These are phyloP conservation scores for Podarcis siculus DNA, from an alignment of 2,797 vertebrate species.

Conservation along the genomic window DNA sequence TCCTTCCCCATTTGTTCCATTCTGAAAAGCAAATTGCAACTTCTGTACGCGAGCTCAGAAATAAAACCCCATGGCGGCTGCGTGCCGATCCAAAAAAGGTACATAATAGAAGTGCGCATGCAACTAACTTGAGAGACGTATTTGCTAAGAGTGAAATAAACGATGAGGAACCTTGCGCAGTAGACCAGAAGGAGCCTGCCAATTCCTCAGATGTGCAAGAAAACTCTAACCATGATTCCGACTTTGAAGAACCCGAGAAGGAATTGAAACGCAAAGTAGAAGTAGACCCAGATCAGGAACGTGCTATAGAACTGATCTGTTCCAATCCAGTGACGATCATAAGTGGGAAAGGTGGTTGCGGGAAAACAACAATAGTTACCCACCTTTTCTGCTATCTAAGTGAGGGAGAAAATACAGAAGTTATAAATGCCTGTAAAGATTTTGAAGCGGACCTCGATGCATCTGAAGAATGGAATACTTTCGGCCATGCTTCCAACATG, in stretches of 20 bases:
- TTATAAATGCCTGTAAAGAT: constrained; percentile 74
- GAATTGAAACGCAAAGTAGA: constrained; percentile 28
- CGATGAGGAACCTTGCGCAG: not conserved
- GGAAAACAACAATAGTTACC: constrained; percentile 87
- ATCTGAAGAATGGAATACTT: constrained; percentile 73
- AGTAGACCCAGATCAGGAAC: constrained; percentile 79
- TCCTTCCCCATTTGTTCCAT: constrained; percentile 73
- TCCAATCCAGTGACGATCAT: constrained; percentile 84
- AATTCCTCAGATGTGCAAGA: not conserved
- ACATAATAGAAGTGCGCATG: constrained; percentile 46
- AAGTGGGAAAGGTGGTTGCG: constrained; percentile 88
- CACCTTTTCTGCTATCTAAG: constrained; percentile 78
- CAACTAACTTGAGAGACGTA: not conserved
- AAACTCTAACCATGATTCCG: not conserved
- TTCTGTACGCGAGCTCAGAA: constrained; percentile 68
- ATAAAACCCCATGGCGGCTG: constrained; percentile 67
- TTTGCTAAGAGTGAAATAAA: not conserved
- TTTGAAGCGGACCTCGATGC: constrained; percentile 77
- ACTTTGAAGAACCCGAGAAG: not conserved
- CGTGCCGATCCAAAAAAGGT: constrained; percentile 73
- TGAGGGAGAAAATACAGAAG: constrained; percentile 72
- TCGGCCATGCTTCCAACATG: not conserved
- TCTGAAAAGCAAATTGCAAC: constrained; percentile 80
- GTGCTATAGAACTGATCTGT: constrained; percentile 82
- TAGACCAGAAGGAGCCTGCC: constrained; percentile 6